Evolutionary conservation across 2,113 vertebrate genomes (phyloP).

Genomic region (Oxyura jamaicensis): DNA sequence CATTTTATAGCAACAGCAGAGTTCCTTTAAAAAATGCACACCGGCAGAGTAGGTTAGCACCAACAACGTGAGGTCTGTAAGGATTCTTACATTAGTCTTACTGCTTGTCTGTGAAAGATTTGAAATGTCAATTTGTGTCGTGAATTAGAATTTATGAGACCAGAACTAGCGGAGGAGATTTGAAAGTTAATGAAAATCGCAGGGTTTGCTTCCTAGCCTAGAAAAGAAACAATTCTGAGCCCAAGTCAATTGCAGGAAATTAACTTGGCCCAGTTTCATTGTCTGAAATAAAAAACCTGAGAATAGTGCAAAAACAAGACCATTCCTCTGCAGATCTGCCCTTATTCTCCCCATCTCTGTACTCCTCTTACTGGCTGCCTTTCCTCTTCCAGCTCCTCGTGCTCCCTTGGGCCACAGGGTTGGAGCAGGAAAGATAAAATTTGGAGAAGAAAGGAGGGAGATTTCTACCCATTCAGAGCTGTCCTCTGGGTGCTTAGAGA

Average conservation of each 20-base stretch:
- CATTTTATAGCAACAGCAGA: not conserved
- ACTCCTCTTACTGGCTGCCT: not conserved
- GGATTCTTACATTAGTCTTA: not conserved
- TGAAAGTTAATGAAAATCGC: not conserved
- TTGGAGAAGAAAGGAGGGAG: not conserved
- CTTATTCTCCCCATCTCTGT: not conserved
- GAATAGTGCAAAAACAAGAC: not conserved
- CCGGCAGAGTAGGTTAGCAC: not conserved
- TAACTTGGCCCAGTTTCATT: not conserved
- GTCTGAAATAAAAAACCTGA: not conserved
- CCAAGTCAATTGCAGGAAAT: not conserved
- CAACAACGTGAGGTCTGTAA: not conserved
- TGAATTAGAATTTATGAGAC: not conserved
- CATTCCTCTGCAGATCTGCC: not conserved
- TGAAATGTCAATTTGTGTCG: not conserved
- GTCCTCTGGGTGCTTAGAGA: not conserved
- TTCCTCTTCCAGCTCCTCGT: rapidly evolving
- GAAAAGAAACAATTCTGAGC: not conserved
- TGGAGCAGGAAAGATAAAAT: not conserved
- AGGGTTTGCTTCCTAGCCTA: not conserved
- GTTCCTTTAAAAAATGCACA: not conserved
- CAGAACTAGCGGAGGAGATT: not conserved
- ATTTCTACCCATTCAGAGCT: not conserved
- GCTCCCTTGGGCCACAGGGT: not conserved
- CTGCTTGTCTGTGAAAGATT: not conserved